Percentiles rank a stretch among this genome's conserved stretches.
These are phyloP conservation scores for Mantis religiosa DNA, from an alignment of 2,888 invertebrate species.

Conservation along the genomic window DNA sequence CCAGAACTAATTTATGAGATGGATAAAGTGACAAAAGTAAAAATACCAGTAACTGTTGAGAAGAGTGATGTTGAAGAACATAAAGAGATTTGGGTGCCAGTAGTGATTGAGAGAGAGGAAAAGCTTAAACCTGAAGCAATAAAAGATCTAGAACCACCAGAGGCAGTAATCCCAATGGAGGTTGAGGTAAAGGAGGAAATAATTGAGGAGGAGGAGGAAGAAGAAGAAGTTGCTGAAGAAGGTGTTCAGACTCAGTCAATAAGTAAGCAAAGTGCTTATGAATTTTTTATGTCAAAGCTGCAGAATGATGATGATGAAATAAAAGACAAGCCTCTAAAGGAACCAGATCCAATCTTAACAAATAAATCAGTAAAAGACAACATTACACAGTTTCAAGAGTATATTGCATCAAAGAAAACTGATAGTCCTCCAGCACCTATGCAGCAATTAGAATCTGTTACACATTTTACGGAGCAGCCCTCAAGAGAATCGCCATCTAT, in stretches of 20 bases:
- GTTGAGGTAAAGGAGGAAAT: neutral
- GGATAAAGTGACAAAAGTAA: neutral
- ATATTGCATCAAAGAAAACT: neutral
- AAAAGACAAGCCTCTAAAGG: neutral
- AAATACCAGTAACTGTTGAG: neutral
- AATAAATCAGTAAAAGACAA: slow-evolving; percentile 7
- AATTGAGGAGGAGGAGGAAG: neutral
- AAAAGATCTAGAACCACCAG: neutral
- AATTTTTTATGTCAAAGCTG: slow-evolving; percentile 63
- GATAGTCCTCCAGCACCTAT: neutral
- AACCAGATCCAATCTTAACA: neutral
- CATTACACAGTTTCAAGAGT: slow-evolving; percentile 13
- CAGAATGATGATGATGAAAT: slow-evolving; percentile 37
- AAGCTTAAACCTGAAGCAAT: neutral
- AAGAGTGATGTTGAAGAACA: neutral
- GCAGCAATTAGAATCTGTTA: neutral
- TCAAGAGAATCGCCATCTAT: neutral
- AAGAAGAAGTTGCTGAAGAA: slow-evolving; percentile 48
- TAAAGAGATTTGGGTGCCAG: neutral
- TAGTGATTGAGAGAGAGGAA: neutral
- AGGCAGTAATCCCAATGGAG: neutral
- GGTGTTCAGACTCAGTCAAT: slow-evolving; percentile 56
- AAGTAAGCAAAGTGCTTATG: slow-evolving; percentile 60
- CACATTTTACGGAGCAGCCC: neutral
- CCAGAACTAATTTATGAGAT: neutral